Conservation (phyloP, 2,797 vertebrate species). For the Neosalanx taihuensis region DNA sequence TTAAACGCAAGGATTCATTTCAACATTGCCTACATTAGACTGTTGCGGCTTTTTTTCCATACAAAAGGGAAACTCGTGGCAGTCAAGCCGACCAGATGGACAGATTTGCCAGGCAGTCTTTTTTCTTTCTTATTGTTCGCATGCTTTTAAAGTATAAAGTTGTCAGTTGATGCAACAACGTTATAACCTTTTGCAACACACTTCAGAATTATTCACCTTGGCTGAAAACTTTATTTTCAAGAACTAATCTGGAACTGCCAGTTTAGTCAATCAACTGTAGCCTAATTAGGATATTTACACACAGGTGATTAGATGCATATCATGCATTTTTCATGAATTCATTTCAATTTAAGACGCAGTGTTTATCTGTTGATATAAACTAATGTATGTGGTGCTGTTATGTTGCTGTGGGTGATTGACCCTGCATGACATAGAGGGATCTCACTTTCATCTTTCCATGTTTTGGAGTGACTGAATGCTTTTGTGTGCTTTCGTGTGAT, state of each 20-base stretch:
- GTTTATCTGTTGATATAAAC: not conserved
- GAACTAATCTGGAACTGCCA: no score
- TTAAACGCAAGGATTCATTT: not conserved
- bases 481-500: not conserved
- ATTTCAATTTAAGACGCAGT: not conserved
- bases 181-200: no score
- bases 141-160: not conserved
- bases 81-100: conserved; percentile 43
- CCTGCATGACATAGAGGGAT: not conserved
- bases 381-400: not conserved
- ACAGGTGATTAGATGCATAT: not conserved
- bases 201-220: no score
- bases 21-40: not conserved
- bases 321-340: no score
- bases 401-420: not conserved
- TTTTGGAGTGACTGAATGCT: not conserved
- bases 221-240: no score
- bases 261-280: no score
- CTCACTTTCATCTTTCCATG: not conserved
- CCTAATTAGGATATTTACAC: no score
- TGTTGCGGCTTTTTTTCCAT: not conserved
- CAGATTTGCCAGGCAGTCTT: conserved; percentile 1
- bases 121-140: not conserved
- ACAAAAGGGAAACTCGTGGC: conserved; percentile 53
- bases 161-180: not conserved